phyloP scores from a whole-genome alignment of 2,113 vertebrate species.

The Myrmophylax atrothorax region DNA sequence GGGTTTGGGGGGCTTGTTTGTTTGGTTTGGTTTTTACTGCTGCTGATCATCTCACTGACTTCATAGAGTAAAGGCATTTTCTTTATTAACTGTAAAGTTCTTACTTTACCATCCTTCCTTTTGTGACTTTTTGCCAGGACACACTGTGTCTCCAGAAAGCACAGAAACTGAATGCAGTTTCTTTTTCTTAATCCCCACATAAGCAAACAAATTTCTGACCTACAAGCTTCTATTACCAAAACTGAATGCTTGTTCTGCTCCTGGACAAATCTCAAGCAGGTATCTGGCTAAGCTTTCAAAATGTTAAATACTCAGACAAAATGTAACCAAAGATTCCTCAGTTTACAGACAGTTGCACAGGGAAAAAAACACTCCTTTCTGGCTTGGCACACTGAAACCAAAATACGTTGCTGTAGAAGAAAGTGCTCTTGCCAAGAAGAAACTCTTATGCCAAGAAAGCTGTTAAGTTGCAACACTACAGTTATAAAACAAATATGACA shows the following conservation, averaged over 20 bases:
- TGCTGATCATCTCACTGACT: neutral
- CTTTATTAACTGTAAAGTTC: neutral
- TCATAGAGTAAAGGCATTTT: neutral
- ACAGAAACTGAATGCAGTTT: neutral
- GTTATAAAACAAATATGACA: neutral
- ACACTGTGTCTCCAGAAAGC: neutral
- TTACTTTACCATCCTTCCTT: neutral
- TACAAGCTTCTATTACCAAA: neutral
- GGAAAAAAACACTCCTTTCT: neutral
- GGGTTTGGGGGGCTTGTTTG: neutral
- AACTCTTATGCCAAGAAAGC: neutral
- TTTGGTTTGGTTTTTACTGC: neutral
- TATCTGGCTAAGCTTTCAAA: neutral
- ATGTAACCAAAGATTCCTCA: neutral
- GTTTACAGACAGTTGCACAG: neutral
- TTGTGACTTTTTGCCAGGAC: neutral
- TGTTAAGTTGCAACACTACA: neutral
- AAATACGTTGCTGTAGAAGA: neutral
- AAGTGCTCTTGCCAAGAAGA: neutral
- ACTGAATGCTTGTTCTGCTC: neutral
- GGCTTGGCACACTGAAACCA: conserved; percentile 14
- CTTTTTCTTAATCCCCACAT: neutral
- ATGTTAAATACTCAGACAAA: neutral
- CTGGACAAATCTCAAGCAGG: neutral
- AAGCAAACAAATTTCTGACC: neutral